These are phyloP conservation scores for Meteorus cinctellus DNA, from an alignment of 2,888 invertebrate genomes.

Conservation along the genomic window DNA sequence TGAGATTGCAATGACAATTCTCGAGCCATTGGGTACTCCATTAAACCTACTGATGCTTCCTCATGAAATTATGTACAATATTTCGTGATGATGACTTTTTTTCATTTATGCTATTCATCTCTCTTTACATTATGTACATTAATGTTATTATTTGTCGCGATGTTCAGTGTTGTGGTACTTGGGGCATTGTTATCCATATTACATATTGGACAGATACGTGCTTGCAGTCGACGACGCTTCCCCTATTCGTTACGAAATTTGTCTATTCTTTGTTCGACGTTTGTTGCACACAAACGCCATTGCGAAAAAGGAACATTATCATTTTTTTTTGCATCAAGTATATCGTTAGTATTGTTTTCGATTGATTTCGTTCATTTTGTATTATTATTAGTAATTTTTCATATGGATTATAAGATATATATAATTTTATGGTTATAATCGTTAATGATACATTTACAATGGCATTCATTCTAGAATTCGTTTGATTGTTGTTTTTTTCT, in stretches of 20 bases:
- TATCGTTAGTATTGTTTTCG: slow-evolving; percentile 47
- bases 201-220: slow-evolving; percentile 26
- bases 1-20: neutral
- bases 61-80: slow-evolving; percentile 67
- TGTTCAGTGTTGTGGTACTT: slow-evolving; percentile 54
- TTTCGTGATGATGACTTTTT: slow-evolving; percentile 60
- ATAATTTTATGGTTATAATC: slow-evolving; percentile 54
- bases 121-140: slow-evolving; percentile 71
- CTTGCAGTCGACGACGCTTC: slow-evolving; percentile 36
- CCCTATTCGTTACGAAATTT: slow-evolving; percentile 24
- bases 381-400: slow-evolving; percentile 48
- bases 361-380: slow-evolving; percentile 38
- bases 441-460: slow-evolving; percentile 45
- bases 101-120: slow-evolving; percentile 69
- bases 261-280: slow-evolving; percentile 28
- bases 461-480: slow-evolving; percentile 15
- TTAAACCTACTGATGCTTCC: slow-evolving; percentile 54
- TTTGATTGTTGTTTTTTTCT: neutral
- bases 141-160: slow-evolving; percentile 59
- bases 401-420: slow-evolving; percentile 66
- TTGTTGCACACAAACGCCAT: slow-evolving; percentile 55
- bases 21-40: slow-evolving; percentile 36
- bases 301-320: slow-evolving; percentile 40
- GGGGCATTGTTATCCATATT: slow-evolving; percentile 30
- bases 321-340: slow-evolving; percentile 22